Percentiles rank a stretch among this genome's conserved stretches.
Evolutionary conservation across 2,888 invertebrate species (phyloP).

Genomic region (Dynastes maya): DNA sequence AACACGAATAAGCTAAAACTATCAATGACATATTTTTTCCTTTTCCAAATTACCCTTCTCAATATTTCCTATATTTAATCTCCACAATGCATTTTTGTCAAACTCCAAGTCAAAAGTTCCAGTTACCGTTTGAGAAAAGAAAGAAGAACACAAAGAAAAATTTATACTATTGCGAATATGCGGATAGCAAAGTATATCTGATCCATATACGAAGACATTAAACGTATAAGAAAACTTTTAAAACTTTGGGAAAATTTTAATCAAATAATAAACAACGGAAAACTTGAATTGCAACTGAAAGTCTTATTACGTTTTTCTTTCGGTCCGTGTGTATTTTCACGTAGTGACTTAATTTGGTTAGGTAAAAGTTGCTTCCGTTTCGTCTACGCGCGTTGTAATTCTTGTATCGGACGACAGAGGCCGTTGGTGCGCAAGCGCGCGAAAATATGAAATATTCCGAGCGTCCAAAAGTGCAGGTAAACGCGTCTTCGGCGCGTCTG

Average conservation of each 20-base stretch:
- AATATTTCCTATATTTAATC: too few relatives aligned
- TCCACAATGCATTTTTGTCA: too few relatives aligned
- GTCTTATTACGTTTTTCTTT: slow-evolving; percentile 45
- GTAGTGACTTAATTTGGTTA: slow-evolving; percentile 46
- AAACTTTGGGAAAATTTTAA: slow-evolving; percentile 45
- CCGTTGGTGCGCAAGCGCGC: slow-evolving; percentile 15
- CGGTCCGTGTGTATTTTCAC: slow-evolving; percentile 33
- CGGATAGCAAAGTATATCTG: slow-evolving; percentile 9
- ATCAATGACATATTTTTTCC: too few relatives aligned
- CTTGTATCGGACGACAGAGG: not conserved
- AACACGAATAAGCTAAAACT: too few relatives aligned
- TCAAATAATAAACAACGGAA: slow-evolving; percentile 48
- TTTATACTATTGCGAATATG: slow-evolving; percentile 22
- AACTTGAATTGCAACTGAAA: slow-evolving; percentile 47
- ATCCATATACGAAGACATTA: slow-evolving; percentile 39
- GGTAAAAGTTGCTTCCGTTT: slow-evolving; percentile 35
- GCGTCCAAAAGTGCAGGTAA: slow-evolving; percentile 8
- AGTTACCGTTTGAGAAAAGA: not conserved
- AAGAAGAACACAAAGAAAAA: slow-evolving; percentile 6
- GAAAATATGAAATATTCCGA: slow-evolving; percentile 4
- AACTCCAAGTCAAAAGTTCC: not conserved
- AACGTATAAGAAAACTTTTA: slow-evolving; percentile 42
- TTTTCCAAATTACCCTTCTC: too few relatives aligned
- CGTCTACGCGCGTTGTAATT: not conserved
- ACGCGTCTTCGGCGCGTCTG: not conserved